A percentile compares a stretch with the other conserved stretches of the same genome.
These are phyloP conservation scores for Araneus ventricosus DNA, from an alignment of 1,140 invertebrate species.

Conservation along the genomic window DNA sequence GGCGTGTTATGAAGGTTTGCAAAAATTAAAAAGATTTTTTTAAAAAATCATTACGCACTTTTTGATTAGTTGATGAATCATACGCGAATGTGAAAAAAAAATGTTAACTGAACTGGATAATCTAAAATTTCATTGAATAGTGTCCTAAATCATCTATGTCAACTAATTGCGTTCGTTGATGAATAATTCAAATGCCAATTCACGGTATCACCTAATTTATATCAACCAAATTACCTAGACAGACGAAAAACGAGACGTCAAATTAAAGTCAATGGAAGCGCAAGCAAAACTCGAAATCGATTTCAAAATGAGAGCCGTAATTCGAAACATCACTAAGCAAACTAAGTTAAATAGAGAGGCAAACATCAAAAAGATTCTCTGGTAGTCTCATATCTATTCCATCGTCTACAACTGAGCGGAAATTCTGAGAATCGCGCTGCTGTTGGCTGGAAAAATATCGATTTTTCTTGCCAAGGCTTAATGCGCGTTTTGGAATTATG, in stretches of 20 bases:
- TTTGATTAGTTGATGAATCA: too few species aligned
- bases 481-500: constrained; percentile 56
- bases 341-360: background rate
- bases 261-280: background rate
- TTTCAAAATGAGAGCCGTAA: background rate
- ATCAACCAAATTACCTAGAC: background rate
- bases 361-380: background rate
- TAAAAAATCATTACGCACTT: too few species aligned
- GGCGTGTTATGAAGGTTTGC: too few species aligned
- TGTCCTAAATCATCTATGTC: too few species aligned
- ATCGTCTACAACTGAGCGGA: background rate
- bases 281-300: background rate
- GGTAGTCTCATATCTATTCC: background rate
- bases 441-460: constrained; percentile 7
- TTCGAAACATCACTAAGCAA: background rate
- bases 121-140: too few species aligned
- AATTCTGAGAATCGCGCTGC: background rate
- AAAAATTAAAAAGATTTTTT: too few species aligned
- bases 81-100: too few species aligned
- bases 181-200: too few species aligned
- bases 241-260: background rate
- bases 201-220: too few species aligned
- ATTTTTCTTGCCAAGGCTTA: background rate
- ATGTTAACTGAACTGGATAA: too few species aligned
- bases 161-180: background rate